Evolutionary conservation across 2,113 vertebrate genomes (phyloP).

Genomic region (Ammospiza caudacuta): DNA sequence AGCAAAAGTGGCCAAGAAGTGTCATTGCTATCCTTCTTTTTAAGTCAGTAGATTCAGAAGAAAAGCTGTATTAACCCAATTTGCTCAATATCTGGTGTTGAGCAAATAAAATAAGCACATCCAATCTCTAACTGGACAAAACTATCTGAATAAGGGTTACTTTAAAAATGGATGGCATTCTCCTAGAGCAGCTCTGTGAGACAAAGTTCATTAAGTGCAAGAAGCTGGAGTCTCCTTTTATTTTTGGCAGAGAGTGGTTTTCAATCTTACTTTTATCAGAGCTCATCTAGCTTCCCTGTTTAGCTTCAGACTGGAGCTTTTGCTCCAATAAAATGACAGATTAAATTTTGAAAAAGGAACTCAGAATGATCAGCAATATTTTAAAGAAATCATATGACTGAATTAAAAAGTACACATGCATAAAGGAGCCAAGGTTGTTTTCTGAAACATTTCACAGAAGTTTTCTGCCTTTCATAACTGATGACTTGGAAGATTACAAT

Average conservation of each 20-base stretch:
- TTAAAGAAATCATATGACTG: not conserved
- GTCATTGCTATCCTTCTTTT: not conserved
- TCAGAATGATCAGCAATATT: not conserved
- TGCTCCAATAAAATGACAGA: not conserved
- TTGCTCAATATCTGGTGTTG: not conserved
- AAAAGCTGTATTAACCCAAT: not conserved
- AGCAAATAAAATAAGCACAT: not conserved
- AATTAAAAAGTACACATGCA: not conserved
- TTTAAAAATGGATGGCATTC: not conserved
- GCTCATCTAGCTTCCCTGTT: not conserved
- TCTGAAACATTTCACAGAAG: not conserved
- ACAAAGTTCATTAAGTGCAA: not conserved
- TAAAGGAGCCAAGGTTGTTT: not conserved
- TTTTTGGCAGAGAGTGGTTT: not conserved
- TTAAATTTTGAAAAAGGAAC: not conserved
- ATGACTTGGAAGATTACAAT: not conserved
- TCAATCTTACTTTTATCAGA: not conserved
- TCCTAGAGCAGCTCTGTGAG: not conserved
- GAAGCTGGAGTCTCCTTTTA: not conserved
- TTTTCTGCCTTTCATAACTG: not conserved
- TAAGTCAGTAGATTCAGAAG: not conserved
- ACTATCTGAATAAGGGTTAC: not conserved
- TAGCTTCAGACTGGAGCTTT: not conserved
- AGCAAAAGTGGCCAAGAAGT: not conserved
- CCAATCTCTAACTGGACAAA: not conserved